A percentile compares a stretch with the other conserved stretches of the same genome.
Conservation (phyloP, 2,888 invertebrate species). For the Hypena proboscidalis region DNA sequence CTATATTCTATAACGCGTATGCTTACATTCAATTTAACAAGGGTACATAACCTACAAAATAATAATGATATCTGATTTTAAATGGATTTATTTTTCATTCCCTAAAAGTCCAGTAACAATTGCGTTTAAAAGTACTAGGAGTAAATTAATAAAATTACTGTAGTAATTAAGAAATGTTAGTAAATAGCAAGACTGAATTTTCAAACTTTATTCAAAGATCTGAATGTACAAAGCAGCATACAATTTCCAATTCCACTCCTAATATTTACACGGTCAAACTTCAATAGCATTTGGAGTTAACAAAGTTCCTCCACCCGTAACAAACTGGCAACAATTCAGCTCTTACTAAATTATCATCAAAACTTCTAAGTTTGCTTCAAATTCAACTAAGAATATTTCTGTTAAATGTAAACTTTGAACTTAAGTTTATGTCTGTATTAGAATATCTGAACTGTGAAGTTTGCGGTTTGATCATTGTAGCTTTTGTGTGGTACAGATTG, state of each 20-base stretch:
- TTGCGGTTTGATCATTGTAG: background rate
- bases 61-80: no score
- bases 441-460: background rate
- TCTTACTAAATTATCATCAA: constrained; percentile 5
- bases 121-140: no score
- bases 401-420: constrained; percentile 1
- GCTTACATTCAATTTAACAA: no score
- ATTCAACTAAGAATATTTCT: constrained; percentile 1
- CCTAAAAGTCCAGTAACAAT: no score
- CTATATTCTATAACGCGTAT: no score
- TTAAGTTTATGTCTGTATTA: background rate
- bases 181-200: no score
- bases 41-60: no score
- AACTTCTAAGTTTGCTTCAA: background rate
- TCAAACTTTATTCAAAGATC: no score
- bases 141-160: no score
- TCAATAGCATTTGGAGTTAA: background rate
- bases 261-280: background rate
- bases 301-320: background rate
- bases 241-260: background rate
- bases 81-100: no score
- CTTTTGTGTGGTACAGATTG: background rate
- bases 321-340: constrained; percentile 1
- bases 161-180: no score
- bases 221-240: no score